Conservation (phyloP, 2,888 invertebrate genomes). For the Isotomurus palustris region DNA sequence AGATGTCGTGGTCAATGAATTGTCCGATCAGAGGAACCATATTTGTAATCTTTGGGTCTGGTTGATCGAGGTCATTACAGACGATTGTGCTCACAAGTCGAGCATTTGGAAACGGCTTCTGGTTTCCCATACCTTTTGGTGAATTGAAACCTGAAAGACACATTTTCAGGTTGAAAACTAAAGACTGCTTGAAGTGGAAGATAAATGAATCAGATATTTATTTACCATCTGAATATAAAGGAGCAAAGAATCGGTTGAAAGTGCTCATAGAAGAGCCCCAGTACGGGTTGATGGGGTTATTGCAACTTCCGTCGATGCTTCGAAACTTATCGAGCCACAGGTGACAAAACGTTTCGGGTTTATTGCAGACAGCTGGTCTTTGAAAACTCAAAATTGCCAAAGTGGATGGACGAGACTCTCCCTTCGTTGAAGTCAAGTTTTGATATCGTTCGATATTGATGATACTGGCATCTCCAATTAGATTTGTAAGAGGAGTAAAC, state of each 20-base stretch:
- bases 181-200: neutral
- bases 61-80: slow-evolving; percentile 17
- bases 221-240: neutral
- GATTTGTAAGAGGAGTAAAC: no score
- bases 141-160: slow-evolving; percentile 26
- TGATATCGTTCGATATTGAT: no score
- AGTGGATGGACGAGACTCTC: no score
- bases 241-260: neutral
- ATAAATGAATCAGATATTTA: neutral
- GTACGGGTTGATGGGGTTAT: neutral
- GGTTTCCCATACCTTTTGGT: slow-evolving; percentile 11
- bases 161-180: neutral
- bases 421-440: no score
- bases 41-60: slow-evolving; percentile 18
- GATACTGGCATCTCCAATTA: no score
- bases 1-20: slow-evolving; percentile 37
- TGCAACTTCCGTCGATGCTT: neutral
- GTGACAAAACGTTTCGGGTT: no score
- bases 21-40: slow-evolving; percentile 33
- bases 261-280: neutral
- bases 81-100: slow-evolving; percentile 21
- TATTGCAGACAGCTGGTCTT: no score
- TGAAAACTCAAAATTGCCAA: no score
- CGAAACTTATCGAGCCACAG: no score
- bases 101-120: slow-evolving; percentile 17